Evolutionary conservation across 1,140 invertebrate species (phyloP), one percentile per base, ranked within the genome.

Genomic region (Metaphire vulgaris): DNA sequence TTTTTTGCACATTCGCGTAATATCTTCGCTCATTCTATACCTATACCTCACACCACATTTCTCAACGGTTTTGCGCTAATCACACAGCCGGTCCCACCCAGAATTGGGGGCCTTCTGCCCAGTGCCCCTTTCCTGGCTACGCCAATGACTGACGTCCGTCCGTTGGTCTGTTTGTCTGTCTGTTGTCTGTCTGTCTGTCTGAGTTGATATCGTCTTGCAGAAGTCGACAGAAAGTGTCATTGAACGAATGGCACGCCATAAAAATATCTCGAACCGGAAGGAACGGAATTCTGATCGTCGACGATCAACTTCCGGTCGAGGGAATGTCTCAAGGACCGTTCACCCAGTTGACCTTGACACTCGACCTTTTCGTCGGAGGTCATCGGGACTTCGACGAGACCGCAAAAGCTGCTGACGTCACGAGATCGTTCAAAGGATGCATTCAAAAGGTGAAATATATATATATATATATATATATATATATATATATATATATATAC

Each of bases 301-400:
- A 91, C 83, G 86, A 90, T 76, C 89, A 90, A 79, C 85, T 89
- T 67, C 82, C 86, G n/a, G 89, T 90, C 74, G 90, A 92, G 85
- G 91, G 92, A n/a, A 83, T 91, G 75, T 89, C 92, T 26, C 90
- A 91, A 2, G 93, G 92, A 16, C 92, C 91, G 1, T 93, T 92
- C 85, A 92, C 92, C 28, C 88, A 89, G 80, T 89, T 98, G 34
- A 93, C 92, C 2, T 85, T 97, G 69, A 90, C 91, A 2, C 90
- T 96, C 77, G 94, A 93, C 82, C 89, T 97, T 66, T 93, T 94
- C 87, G 86, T 98, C 56, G 96, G 95, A 0, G 95, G 95, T 0
- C 91, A 93, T 30, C 90, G 92, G 33, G 90, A 92, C 80, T 89
- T 90, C 78, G 90, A 92, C 77, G 90, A 91, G 78, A 90, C 92